These are phyloP conservation scores for Psix sp. DNA, from an alignment of 1,140 invertebrate species.

Conservation along the genomic window DNA sequence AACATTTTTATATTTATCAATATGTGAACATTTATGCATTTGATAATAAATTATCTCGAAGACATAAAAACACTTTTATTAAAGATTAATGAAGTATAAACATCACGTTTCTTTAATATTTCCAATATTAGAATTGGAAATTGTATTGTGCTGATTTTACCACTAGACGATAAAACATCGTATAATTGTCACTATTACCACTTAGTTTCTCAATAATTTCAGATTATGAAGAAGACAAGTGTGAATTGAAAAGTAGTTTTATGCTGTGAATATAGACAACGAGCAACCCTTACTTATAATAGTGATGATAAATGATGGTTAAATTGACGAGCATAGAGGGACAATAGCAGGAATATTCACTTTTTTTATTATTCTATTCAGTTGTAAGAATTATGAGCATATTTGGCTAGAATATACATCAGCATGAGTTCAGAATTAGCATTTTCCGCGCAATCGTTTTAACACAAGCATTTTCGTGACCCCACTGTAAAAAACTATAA, in stretches of 20 bases:
- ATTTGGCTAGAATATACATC: conserved; percentile 22
- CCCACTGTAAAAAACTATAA: not conserved
- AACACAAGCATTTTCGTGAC: conserved; percentile 23
- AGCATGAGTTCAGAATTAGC: conserved; percentile 10
- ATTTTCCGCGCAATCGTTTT: conserved; percentile 21
- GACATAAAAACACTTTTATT: too few relatives aligned
- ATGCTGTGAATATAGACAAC: conserved; percentile 16
- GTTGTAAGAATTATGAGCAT: conserved; percentile 27
- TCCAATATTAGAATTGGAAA: too few relatives aligned
- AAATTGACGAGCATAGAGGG: conserved; percentile 40
- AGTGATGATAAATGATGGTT: conserved; percentile 34
- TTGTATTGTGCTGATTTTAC: too few relatives aligned
- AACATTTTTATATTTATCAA: too few relatives aligned
- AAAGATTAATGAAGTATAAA: too few relatives aligned
- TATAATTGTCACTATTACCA: too few relatives aligned
- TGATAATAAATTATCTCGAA: too few relatives aligned
- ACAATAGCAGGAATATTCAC: conserved; percentile 32
- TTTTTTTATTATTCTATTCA: conserved; percentile 32
- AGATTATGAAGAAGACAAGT: too few relatives aligned
- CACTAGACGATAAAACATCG: too few relatives aligned
- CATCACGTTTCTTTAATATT: too few relatives aligned
- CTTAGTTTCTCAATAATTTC: too few relatives aligned
- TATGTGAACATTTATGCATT: too few relatives aligned
- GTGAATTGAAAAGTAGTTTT: conserved; percentile 8
- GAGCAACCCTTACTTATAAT: conserved; percentile 16